These are phyloP conservation scores for Clusia tigrina DNA, from an alignment of 2,888 invertebrate species.

Conservation along the genomic window DNA sequence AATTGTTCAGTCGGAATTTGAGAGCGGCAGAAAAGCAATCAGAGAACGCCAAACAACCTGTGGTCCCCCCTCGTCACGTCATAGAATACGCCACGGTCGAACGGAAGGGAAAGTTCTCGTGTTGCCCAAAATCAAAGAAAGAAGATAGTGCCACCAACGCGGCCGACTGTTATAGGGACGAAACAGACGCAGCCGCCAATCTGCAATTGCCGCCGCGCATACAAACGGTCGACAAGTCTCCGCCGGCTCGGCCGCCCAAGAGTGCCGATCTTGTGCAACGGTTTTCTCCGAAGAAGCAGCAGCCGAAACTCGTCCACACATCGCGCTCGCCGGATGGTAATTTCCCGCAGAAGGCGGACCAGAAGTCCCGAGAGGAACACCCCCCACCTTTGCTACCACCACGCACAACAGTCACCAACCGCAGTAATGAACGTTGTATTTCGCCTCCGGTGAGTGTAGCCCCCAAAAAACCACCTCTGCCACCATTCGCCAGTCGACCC, in stretches of 20 bases:
- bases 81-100: conserved; percentile 79
- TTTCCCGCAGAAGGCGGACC: neutral
- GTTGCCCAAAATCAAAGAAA: conserved; percentile 72
- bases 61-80: conserved; percentile 62
- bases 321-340: conserved; percentile 22
- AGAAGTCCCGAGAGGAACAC: conserved; percentile 30
- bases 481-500: conserved; percentile 69
- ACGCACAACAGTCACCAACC: conserved; percentile 44
- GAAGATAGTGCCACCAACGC: conserved; percentile 62
- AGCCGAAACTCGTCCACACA: conserved; percentile 33
- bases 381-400: conserved; percentile 59
- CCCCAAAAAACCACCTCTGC: conserved; percentile 77
- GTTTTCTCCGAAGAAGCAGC: conserved; percentile 59
- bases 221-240: conserved; percentile 67
- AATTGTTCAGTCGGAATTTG: conserved; percentile 28
- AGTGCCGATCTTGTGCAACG: conserved; percentile 64
- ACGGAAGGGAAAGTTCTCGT: conserved; percentile 76
- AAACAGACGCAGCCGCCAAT: conserved; percentile 39
- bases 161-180: too few species aligned
- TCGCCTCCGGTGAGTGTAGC: conserved; percentile 63
- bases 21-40: conserved; percentile 25
- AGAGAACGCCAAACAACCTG: conserved; percentile 17
- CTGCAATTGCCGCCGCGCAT: conserved; percentile 72
- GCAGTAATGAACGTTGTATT: conserved; percentile 32
- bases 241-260: conserved; percentile 76